phyloP scores from a whole-genome alignment of 2,888 invertebrate genomes.

The Coenonympha glycerion region DNA sequence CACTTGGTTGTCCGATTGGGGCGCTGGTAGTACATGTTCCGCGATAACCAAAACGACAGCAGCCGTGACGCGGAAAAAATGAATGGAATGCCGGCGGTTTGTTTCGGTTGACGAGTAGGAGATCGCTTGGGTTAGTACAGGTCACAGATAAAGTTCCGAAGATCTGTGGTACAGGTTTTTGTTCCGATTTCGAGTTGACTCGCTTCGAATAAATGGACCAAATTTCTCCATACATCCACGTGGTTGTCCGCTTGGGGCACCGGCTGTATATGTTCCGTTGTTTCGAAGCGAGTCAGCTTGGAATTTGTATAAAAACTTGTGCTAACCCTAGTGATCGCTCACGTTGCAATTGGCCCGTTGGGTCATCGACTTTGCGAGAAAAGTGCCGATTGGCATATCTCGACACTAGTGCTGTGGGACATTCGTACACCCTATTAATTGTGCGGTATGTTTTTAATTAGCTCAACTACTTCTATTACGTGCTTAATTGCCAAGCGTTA shows the following conservation, averaged over 20 bases:
- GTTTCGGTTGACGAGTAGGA: constrained; percentile 65
- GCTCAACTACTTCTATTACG: constrained; percentile 1
- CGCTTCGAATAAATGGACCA: no score
- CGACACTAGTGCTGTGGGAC: constrained; percentile 6
- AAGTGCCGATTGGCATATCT: constrained; percentile 20
- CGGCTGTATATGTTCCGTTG: no score
- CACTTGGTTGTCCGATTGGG: no score
- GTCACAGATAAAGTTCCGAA: no score
- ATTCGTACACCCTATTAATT: not conserved
- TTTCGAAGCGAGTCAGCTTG: no score
- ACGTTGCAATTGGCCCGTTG: constrained; percentile 48
- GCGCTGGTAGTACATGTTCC: no score
- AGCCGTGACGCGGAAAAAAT: constrained; percentile 43
- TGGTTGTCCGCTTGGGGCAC: no score
- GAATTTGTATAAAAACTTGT: not conserved
- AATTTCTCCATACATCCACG: no score
- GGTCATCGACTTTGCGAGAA: constrained; percentile 57
- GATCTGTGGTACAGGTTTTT: no score
- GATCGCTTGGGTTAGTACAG: no score
- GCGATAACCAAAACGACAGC: constrained; percentile 36
- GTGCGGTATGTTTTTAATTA: constrained; percentile 8
- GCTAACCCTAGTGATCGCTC: constrained; percentile 32
- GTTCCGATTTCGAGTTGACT: no score
- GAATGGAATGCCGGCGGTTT: constrained; percentile 51
- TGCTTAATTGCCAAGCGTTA: not conserved